These are phyloP conservation scores for Nemapogon koenigi DNA, from an alignment of 2,888 invertebrate genomes.

Conservation along the genomic window DNA sequence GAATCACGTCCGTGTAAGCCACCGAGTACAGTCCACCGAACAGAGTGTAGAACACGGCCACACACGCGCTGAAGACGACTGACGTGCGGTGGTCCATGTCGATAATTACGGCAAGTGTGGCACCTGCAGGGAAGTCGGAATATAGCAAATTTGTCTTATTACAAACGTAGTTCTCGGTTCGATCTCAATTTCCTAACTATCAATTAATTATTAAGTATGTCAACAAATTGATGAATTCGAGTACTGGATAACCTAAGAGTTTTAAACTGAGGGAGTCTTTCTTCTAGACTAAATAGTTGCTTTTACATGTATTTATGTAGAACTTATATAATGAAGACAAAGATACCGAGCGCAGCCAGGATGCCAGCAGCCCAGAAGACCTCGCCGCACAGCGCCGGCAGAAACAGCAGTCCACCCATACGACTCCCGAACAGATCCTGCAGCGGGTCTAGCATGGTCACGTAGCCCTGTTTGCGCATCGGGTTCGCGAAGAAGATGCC, in stretches of 20 bases:
- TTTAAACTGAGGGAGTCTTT: no score
- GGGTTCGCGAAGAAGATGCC: conserved; percentile 98
- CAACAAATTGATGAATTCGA: no score
- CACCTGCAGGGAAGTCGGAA: conserved; percentile 76
- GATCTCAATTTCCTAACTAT: no score
- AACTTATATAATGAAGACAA: no score
- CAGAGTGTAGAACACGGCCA: conserved; percentile 96
- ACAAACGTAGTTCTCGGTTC: no score
- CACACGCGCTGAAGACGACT: conserved; percentile 93
- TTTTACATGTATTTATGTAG: no score
- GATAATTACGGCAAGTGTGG: conserved; percentile 95
- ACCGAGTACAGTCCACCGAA: conserved; percentile 98
- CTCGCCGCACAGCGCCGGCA: conserved; percentile 97
- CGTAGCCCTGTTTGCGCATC: conserved; percentile 97
- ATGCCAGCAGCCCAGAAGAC: conserved; percentile 99
- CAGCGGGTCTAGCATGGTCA: conserved; percentile 98
- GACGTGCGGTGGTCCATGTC: conserved; percentile 93
- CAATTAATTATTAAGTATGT: no score
- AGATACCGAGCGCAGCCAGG: conserved; percentile 89
- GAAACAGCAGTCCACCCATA: conserved; percentile 95
- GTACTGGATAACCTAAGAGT: no score
- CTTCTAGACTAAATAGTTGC: no score
- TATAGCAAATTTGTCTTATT: no score
- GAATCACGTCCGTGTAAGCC: conserved; percentile 98
- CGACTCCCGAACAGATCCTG: conserved; percentile 96